Evolutionary conservation across 2,888 invertebrate species (phyloP), one percentile per base, ranked within the genome.

Genomic region (Steromphala cineraria): DNA sequence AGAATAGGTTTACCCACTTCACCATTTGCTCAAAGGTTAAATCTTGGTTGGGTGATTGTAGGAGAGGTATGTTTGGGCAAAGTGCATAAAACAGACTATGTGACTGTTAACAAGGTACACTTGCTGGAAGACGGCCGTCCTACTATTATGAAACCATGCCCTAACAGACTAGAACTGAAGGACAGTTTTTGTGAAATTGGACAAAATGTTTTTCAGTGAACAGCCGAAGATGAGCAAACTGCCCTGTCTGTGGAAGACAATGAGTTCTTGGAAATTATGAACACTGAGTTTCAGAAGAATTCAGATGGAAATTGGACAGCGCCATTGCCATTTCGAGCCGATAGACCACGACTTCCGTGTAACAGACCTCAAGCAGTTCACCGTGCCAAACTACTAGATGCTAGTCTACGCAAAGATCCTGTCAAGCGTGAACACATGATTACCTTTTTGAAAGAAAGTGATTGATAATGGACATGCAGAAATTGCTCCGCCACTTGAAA

Each of bases 11-110:
- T 76, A n/a, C 31, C 13, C 0, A 75, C 67, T 28, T 62, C 84
- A 17, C 84, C 83, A 5, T 84, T 71, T 78, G 84, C 80, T 2
- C 83, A 83, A 40, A 67, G 67, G 52, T 53, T 83, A 4, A 46
- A 24, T 15, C 71, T 85, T 3, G 83, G 82, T 10, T 83, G 83
- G 82, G 80, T 83, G 0, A 71, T 85, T 10, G 62, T 86, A 53
- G 86, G 84, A 17, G 79, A 86, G 46, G 79, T 80, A 8, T 86
- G 84, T 62, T 62, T 84, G 3, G 85, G 84, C 0, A 79, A 84
- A n/a, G 24, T 81, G 13, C 83, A 84, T 31, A 21, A 36, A 28
- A 53, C 82, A 0, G 75, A 77, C 52, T n/a, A 3, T 0, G 81
- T 86, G 0, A 55, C 40, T 67, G 74, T 75, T 0, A 80, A 80